These are phyloP conservation scores for Drosophila kanapiae DNA, from an alignment of 1,140 invertebrate species.

Conservation along the genomic window DNA sequence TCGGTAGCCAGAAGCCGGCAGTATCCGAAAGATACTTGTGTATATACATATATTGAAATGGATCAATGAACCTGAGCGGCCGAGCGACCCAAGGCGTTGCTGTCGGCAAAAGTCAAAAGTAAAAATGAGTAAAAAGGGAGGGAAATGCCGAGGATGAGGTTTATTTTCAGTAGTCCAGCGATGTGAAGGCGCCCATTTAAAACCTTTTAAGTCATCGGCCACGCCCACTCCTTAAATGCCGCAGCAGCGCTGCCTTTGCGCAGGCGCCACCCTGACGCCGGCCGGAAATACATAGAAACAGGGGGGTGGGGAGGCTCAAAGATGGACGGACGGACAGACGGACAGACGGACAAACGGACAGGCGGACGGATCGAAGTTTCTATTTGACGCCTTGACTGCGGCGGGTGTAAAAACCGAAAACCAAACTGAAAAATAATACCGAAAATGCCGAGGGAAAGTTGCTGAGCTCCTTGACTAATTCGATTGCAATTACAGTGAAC, in stretches of 20 bases:
- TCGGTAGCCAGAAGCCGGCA: background rate
- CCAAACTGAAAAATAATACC: conserved; percentile 25
- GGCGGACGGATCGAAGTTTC: conserved; percentile 14
- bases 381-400: conserved; percentile 48
- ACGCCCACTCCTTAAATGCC: conserved; percentile 76
- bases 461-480: conserved; percentile 83
- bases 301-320: background rate
- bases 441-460: conserved; percentile 42
- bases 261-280: conserved; percentile 82
- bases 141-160: conserved; percentile 32
- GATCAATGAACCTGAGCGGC: conserved; percentile 76
- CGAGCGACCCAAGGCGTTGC: conserved; percentile 68
- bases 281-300: conserved; percentile 62
- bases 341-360: background rate
- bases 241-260: conserved; percentile 22
- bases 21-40: conserved; percentile 17
- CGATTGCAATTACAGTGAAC: conserved; percentile 69
- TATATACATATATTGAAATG: conserved; percentile 35
- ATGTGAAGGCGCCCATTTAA: conserved; percentile 70
- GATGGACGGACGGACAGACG: background rate
- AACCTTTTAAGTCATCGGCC: conserved; percentile 83
- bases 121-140: conserved; percentile 18
- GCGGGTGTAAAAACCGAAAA: conserved; percentile 33
- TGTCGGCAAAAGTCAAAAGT: conserved; percentile 73
- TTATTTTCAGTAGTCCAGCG: conserved; percentile 33